phyloP scores from a whole-genome alignment of 2,888 invertebrate species.

The Drosophila atripex region DNA sequence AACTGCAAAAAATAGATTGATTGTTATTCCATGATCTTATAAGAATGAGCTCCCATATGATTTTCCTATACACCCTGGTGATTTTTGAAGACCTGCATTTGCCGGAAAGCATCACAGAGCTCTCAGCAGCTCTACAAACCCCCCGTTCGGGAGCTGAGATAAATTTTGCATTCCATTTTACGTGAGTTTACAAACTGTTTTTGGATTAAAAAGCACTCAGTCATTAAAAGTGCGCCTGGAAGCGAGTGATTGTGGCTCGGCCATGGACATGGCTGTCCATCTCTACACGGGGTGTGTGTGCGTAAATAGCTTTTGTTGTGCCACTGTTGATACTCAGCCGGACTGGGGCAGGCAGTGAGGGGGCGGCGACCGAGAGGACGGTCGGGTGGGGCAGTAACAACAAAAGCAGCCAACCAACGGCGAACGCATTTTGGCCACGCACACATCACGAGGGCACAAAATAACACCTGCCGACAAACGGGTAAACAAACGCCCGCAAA shows the following conservation, averaged over 20 bases:
- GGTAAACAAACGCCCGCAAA: conserved; percentile 71
- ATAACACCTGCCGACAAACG: conserved; percentile 78
- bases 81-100: conserved; percentile 1
- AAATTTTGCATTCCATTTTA: conserved; percentile 62
- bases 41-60: not conserved
- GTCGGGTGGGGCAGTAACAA: conserved; percentile 23
- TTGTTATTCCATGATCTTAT: not conserved
- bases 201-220: conserved; percentile 80
- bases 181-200: conserved; percentile 73
- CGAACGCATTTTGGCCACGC: conserved; percentile 73
- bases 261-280: conserved; percentile 26
- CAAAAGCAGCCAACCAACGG: conserved; percentile 47
- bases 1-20: conserved; percentile 86
- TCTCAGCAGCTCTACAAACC: conserved; percentile 26
- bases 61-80: not conserved
- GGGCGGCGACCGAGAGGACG: conserved; percentile 8
- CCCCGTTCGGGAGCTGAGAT: conserved; percentile 9
- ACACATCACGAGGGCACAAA: conserved; percentile 69
- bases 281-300: conserved; percentile 36
- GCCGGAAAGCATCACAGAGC: conserved; percentile 15
- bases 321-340: conserved; percentile 28
- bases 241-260: conserved; percentile 66
- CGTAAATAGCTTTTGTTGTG: conserved; percentile 71
- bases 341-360: conserved; percentile 10
- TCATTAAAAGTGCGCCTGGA: conserved; percentile 75